phyloP scores from a whole-genome alignment of 2,113 vertebrate genomes.

The Dunckerocampus dactyliophorus region DNA sequence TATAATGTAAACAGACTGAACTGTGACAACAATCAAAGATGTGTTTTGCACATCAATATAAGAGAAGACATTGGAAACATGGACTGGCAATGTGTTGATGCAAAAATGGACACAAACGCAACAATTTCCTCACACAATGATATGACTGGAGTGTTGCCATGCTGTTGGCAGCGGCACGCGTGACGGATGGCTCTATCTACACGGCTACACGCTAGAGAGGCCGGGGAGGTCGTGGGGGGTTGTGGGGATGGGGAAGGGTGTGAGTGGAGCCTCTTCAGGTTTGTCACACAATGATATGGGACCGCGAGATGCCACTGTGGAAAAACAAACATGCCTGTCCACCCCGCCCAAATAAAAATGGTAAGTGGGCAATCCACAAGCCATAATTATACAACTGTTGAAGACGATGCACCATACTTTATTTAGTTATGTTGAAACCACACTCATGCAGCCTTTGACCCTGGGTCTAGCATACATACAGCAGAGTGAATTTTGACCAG shows the following conservation, averaged over 20 bases:
- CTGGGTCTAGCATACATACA: no score
- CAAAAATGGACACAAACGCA: conserved; percentile 23
- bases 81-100: conserved; percentile 2
- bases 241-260: conserved; percentile 5
- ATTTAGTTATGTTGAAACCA: no score
- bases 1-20: conserved; percentile 7
- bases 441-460: no score
- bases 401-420: no score
- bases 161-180: conserved; percentile 35
- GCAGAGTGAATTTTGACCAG: no score
- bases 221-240: conserved; percentile 12
- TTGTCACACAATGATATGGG: conserved; percentile 43
- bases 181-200: conserved; percentile 59
- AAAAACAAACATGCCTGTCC: neutral
- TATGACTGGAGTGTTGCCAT: conserved; percentile 40
- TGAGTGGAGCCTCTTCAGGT: conserved; percentile 38
- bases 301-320: conserved; percentile 38
- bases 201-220: conserved; percentile 39
- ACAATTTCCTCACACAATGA: conserved; percentile 4
- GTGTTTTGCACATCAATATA: conserved; percentile 7
- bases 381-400: no score
- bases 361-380: no score
- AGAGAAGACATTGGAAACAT: neutral
- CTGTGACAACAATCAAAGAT: conserved; percentile 5
- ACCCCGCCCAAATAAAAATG: no score